A percentile compares a stretch with the other conserved stretches of the same genome.
These are phyloP conservation scores for Semnornis frantzii DNA, from an alignment of 2,113 vertebrate genomes.

Conservation along the genomic window DNA sequence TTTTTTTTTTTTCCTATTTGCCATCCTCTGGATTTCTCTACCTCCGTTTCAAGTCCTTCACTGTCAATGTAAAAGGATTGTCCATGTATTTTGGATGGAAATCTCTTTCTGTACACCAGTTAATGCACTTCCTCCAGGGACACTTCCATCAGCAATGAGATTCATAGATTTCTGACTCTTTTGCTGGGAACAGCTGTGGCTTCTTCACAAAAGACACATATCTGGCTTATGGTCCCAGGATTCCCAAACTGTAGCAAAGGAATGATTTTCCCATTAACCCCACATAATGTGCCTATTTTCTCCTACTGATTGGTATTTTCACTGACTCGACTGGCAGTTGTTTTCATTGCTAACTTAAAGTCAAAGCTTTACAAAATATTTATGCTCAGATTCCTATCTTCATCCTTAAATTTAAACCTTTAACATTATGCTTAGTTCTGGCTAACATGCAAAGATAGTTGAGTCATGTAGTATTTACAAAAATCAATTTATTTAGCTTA, in stretches of 20 bases:
- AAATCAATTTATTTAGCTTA: constrained; percentile 12
- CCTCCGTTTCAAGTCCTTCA: neutral
- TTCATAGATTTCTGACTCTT: neutral
- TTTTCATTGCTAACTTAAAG: neutral
- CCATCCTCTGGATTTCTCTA: neutral
- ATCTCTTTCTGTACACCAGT: neutral
- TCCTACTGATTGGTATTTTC: neutral
- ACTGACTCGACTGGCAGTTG: neutral
- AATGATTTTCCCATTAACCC: neutral
- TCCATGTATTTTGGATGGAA: neutral
- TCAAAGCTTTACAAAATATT: constrained; percentile 7
- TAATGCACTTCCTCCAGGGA: neutral
- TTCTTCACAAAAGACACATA: neutral
- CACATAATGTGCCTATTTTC: neutral
- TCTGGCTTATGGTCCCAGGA: neutral
- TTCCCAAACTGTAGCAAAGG: neutral
- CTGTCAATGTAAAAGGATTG: neutral
- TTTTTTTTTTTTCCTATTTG: neutral
- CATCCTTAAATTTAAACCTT: neutral
- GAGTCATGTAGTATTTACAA: neutral
- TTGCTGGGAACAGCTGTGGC: neutral
- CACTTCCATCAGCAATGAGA: neutral
- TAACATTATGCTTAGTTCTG: neutral
- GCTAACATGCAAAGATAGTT: neutral
- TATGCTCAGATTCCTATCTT: neutral